Base-by-base conservation (phyloP, 2,888 invertebrate genomes). In the Sminthurinus aureus region DNA sequence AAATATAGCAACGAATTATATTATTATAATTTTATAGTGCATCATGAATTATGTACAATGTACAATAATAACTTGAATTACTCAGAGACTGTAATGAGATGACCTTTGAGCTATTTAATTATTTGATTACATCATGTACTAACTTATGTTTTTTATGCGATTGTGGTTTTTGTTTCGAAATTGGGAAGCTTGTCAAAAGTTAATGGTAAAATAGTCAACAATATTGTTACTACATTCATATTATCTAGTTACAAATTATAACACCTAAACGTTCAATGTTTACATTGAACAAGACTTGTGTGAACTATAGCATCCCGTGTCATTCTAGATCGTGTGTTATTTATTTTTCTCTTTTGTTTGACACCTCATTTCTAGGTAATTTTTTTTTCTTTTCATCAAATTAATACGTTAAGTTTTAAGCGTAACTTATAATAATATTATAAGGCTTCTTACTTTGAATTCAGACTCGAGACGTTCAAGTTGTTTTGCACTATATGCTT, bases 401-500 rank as follows among this genome's bases (percentile, higher is more conserved):
- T 58, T 11, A 58, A 58, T 58, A 2, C 58, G 2, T 18, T 0
- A 58, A 58, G 13, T 2, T 69, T 69, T 69, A 69, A 24, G n/a
- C 4, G 20, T 22, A 1, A 69, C 20, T 12, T 4, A 20, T 24
- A 24, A n/a, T 66, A n/a, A 66, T n/a, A 8, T n/a, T 66, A 20
- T 66, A 66, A 66, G 20, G 8, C 38, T 38, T 18, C 79, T 77
- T 89, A 93, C 94, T 92, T 97, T 97, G 91, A 98, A 98, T 91
- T 98, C 98, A 11, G 94, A 93, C 91, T 98, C 98, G 50, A 98
- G 92, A 85, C 95, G 92, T 89, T 98, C 97, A 64, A 98, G 91
- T 90, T 98, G 98, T 89, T 96, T 96, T 0, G 97, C 95, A 90
- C 97, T 98, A 92, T 98, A 98, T 0, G 98, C 98, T 91, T 98